Base-by-base conservation (phyloP, 2,888 invertebrate species). In the Amphipoea lucens region DNA sequence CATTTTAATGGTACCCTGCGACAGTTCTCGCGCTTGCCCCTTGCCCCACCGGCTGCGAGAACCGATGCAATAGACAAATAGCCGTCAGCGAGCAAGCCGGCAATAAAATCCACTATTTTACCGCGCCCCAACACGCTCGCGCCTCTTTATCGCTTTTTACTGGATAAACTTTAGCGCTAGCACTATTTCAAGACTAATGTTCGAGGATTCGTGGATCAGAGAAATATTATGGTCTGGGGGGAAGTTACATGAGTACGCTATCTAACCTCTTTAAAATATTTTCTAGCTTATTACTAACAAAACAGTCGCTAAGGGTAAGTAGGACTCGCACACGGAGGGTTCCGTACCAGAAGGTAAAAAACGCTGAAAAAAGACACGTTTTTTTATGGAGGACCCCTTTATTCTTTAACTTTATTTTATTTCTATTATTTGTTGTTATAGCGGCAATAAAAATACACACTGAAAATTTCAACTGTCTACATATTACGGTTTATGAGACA, bases 51-150 rank as follows among this genome's bases (percentile, higher is more conserved):
- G 78, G 60, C 74, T 72, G n/a, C 78, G 70, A 79, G 84, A 84
- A 75, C 88, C 82, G 82, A 85, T 90, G 92, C 91, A 92, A 89
- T 90, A 92, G 92, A 93, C 93, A 94, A 94, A 93, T 92, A 92
- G 92, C 92, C 90, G 89, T 90, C 90, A 90, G 90, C 92, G 89
- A 83, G 90, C 90, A 87, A 86, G 84, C 87, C 84, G 87, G 90
- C 89, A 91, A 92, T 94, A 93, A 94, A 94, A 92, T 90, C 90
- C 88, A 88, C 85, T 89, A 91, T 90, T 94, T 94, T 94, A 93
- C 92, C 91, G 92, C 92, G 82, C 88, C 76, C 89, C 87, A 85
- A 87, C 91, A 92, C 91, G 91, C 91, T 90, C 86, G 70, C 81
- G 79, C 78, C 86, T 87, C 87, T 90, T 90, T 90, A 91, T 90